Evolutionary conservation across 37 sponge, comb jelly and placozoan species (phyloP).

Genomic region (Spongilla lacustris): DNA sequence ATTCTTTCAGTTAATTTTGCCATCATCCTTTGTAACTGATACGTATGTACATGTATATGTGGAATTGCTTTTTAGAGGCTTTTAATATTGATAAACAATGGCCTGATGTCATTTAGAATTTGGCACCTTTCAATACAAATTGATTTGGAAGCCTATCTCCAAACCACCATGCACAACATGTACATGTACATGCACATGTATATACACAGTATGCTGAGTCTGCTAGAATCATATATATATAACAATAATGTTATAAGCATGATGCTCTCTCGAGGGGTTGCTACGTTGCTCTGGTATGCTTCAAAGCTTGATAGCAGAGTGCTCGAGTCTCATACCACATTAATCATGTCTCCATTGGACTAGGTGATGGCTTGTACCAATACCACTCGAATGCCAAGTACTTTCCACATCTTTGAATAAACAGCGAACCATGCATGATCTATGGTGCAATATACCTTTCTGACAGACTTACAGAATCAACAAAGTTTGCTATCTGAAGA

Average conservation of each 20-base stretch:
- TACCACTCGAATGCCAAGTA: slow-evolving; percentile 35
- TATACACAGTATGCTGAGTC: too few species aligned
- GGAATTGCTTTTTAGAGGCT: too few species aligned
- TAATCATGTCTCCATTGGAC: slow-evolving; percentile 47
- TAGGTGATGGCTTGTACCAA: slow-evolving; percentile 60
- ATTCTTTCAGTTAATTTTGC: too few species aligned
- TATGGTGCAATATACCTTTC: neutral
- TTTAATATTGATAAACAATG: too few species aligned
- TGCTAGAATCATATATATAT: too few species aligned
- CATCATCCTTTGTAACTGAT: too few species aligned
- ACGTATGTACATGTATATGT: too few species aligned
- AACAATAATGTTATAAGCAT: slow-evolving; percentile 71
- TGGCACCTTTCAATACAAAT: too few species aligned
- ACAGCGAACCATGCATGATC: neutral
- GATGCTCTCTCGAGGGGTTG: slow-evolving; percentile 36
- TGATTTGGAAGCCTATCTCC: too few species aligned
- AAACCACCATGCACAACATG: too few species aligned
- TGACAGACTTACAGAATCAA: slow-evolving; percentile 53
- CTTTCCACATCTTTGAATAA: slow-evolving; percentile 34
- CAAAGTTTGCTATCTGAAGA: slow-evolving; percentile 38
- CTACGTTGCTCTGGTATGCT: slow-evolving; percentile 6
- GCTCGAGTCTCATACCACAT: slow-evolving; percentile 6
- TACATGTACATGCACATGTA: too few species aligned
- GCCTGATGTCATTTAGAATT: too few species aligned
- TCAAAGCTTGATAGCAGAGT: slow-evolving; percentile 36